phyloP scores from a whole-genome alignment of 2,888 invertebrate genomes.

The Tipula lateralis region DNA sequence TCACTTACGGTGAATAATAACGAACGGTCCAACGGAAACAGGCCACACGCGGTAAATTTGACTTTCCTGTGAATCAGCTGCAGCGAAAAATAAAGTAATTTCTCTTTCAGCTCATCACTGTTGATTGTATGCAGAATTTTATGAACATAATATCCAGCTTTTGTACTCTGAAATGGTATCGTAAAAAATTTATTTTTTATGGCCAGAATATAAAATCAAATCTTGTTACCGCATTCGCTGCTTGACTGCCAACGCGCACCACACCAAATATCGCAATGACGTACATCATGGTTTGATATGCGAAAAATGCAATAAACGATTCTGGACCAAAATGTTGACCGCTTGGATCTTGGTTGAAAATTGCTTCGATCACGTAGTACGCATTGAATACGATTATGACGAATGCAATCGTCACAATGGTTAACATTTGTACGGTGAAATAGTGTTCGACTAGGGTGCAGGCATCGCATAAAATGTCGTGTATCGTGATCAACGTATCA shows the following conservation, averaged over 20 bases:
- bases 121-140: slow-evolving; percentile 45
- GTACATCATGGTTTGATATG: slow-evolving; percentile 45
- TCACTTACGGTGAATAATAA: slow-evolving; percentile 46
- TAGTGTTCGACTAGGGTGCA: slow-evolving; percentile 45
- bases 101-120: slow-evolving; percentile 42
- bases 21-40: slow-evolving; percentile 47
- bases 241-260: slow-evolving; percentile 44
- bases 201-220: background rate
- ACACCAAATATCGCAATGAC: slow-evolving; percentile 43
- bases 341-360: slow-evolving; percentile 42
- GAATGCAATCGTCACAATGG: slow-evolving; percentile 46
- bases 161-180: slow-evolving; percentile 37
- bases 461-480: slow-evolving; percentile 45
- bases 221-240: slow-evolving; percentile 40
- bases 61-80: slow-evolving; percentile 46
- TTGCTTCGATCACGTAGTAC: slow-evolving; percentile 44
- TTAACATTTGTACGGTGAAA: slow-evolving; percentile 44
- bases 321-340: slow-evolving; percentile 43
- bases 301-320: slow-evolving; percentile 45
- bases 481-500: slow-evolving; percentile 27
- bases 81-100: slow-evolving; percentile 43
- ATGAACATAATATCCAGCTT: slow-evolving; percentile 42
- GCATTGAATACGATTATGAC: slow-evolving; percentile 45
- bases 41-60: slow-evolving; percentile 46
- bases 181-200: slow-evolving; percentile 32